phyloP scores from a whole-genome alignment of 2,888 invertebrate genomes.

The Apamea sordens region DNA sequence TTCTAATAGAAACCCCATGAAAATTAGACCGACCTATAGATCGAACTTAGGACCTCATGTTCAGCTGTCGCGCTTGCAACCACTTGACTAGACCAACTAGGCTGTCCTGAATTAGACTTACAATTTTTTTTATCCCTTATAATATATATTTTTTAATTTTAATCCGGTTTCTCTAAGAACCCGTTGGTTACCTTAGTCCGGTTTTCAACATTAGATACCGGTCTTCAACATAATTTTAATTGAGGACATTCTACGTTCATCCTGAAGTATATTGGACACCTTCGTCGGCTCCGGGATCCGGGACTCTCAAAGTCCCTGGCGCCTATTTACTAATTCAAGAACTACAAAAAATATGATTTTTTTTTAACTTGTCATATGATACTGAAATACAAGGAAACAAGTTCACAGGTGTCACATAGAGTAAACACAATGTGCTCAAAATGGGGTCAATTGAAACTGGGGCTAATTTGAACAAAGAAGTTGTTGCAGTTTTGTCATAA shows the following conservation, averaged over 20 bases:
- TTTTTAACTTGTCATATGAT: neutral
- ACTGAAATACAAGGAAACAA: constrained; percentile 49
- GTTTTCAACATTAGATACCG: no score
- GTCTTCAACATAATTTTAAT: no score
- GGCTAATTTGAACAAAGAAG: constrained; percentile 49
- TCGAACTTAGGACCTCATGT: neutral
- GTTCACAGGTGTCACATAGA: constrained; percentile 26
- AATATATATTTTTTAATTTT: no score
- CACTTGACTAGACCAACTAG: neutral
- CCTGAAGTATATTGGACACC: no score
- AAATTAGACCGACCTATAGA: neutral
- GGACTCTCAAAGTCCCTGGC: no score
- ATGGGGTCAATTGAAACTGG: constrained; percentile 53
- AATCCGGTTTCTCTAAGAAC: no score
- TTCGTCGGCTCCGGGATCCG: no score
- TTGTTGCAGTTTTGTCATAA: constrained; percentile 42
- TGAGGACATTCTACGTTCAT: no score
- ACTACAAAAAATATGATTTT: neutral
- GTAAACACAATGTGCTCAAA: constrained; percentile 31
- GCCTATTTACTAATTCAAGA: no score
- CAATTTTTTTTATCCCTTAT: no score
- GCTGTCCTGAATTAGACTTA: neutral
- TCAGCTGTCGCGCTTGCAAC: neutral
- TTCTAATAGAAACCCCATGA: neutral
- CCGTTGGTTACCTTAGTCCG: no score